These are phyloP conservation scores for Cyaniris semiargus DNA, from an alignment of 2,888 invertebrate genomes.

Conservation along the genomic window DNA sequence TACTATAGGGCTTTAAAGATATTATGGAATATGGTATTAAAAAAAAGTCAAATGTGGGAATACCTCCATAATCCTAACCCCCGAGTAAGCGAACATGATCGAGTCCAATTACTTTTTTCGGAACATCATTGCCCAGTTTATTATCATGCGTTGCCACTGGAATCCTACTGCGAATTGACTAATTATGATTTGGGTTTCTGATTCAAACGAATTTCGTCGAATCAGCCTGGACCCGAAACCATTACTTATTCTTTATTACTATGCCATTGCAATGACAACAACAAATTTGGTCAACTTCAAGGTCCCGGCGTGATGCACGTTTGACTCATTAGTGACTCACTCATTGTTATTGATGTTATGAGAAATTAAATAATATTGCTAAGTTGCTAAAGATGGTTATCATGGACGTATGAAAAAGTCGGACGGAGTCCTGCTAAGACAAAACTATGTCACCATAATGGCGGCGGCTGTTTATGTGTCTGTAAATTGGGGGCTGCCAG, in stretches of 20 bases:
- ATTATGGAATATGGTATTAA: no score
- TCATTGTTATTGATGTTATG: slow-evolving; percentile 1
- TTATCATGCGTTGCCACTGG: not conserved
- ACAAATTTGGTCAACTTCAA: slow-evolving; percentile 25
- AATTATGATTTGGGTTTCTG: not conserved
- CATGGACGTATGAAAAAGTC: not conserved
- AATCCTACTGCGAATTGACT: not conserved
- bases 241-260: not conserved
- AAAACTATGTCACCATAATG: no score
- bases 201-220: not conserved
- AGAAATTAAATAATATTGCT: slow-evolving; percentile 1
- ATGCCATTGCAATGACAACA: slow-evolving; percentile 13
- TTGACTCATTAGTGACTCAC: slow-evolving; percentile 28
- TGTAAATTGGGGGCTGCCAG: no score
- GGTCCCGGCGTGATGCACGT: slow-evolving; percentile 25
- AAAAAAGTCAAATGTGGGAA: no score
- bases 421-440: no score
- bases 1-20: no score
- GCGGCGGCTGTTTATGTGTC: no score
- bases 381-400: not conserved
- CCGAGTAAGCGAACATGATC: no score
- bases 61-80: no score
- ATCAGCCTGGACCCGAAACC: not conserved
- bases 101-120: not conserved
- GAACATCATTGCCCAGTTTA: not conserved